phyloP scores from a whole-genome alignment of 2,888 invertebrate genomes.

The Andrena fulva region DNA sequence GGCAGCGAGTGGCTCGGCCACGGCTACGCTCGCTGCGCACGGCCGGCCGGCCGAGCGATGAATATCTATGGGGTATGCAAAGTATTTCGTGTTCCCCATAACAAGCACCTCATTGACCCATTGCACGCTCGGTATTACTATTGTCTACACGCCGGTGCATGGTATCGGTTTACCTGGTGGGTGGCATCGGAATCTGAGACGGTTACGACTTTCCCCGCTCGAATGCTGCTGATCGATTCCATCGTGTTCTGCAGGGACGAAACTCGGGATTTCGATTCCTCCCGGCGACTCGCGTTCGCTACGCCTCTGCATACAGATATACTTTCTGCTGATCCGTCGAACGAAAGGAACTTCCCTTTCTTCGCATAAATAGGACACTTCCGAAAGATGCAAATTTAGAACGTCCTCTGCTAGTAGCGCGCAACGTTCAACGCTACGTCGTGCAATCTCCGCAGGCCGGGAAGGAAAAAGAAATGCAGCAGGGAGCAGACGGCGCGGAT shows the following conservation, averaged over 20 bases:
- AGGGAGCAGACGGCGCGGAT: neutral
- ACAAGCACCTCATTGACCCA: conserved; percentile 84
- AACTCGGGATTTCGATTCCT: conserved; percentile 9
- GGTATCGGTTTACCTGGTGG: conserved; percentile 79
- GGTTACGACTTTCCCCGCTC: conserved; percentile 67
- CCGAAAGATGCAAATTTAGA: no score
- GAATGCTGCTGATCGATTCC: conserved; percentile 50
- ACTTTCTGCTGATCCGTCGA: neutral
- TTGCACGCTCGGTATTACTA: conserved; percentile 79
- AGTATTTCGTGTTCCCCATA: conserved; percentile 83
- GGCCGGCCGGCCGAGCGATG: conserved; percentile 70
- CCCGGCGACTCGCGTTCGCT: neutral
- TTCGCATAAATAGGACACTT: neutral
- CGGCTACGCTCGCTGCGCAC: conserved; percentile 37
- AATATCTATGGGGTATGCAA: conserved; percentile 83
- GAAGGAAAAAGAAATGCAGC: neutral
- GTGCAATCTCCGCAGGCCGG: no score
- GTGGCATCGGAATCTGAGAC: conserved; percentile 76
- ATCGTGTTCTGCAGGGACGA: conserved; percentile 4
- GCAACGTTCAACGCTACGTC: no score
- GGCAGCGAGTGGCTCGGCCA: conserved; percentile 7
- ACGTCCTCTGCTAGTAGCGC: no score
- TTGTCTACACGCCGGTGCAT: conserved; percentile 74
- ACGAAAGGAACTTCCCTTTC: neutral
- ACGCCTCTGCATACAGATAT: conserved; percentile 3